Conservation (phyloP, 2,888 invertebrate species). For the Acrocyrtus sp. region DNA sequence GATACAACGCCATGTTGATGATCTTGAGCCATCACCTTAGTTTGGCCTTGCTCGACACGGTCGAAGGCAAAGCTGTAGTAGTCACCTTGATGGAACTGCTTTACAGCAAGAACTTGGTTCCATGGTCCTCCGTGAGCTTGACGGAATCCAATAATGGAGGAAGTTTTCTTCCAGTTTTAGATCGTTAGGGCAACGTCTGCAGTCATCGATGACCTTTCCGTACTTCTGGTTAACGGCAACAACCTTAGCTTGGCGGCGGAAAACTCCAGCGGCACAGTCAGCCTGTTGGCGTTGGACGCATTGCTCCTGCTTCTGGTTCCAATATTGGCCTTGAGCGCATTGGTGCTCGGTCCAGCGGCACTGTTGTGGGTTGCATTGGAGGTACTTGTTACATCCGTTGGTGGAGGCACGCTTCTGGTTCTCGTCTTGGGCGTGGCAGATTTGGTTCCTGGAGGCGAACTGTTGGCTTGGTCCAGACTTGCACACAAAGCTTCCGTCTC, state of each 20-base stretch:
- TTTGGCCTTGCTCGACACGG: constrained; percentile 9
- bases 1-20: constrained; percentile 15
- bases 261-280: constrained; percentile 28
- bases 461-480: constrained; percentile 15
- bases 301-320: constrained; percentile 17
- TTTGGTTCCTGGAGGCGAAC: constrained; percentile 15
- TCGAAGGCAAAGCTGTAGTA: constrained; percentile 30
- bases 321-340: constrained; percentile 22
- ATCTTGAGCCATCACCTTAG: constrained; percentile 13
- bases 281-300: constrained; percentile 25
- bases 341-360: constrained; percentile 17
- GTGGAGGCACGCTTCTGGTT: constrained; percentile 24
- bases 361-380: constrained; percentile 25
- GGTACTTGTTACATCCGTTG: constrained; percentile 8
- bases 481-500: constrained; percentile 22
- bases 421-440: constrained; percentile 22
- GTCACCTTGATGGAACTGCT: constrained; percentile 5
- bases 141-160: constrained; percentile 16
- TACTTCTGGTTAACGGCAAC: constrained; percentile 14
- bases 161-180: constrained; percentile 17
- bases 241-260: constrained; percentile 22
- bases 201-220: constrained; percentile 20
- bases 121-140: constrained; percentile 4
- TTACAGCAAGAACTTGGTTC: constrained; percentile 28
- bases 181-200: constrained; percentile 27